Evolutionary conservation across 2,888 invertebrate genomes (phyloP), one percentile per base, ranked within the genome.

Genomic region (Auanema freiburgensis): DNA sequence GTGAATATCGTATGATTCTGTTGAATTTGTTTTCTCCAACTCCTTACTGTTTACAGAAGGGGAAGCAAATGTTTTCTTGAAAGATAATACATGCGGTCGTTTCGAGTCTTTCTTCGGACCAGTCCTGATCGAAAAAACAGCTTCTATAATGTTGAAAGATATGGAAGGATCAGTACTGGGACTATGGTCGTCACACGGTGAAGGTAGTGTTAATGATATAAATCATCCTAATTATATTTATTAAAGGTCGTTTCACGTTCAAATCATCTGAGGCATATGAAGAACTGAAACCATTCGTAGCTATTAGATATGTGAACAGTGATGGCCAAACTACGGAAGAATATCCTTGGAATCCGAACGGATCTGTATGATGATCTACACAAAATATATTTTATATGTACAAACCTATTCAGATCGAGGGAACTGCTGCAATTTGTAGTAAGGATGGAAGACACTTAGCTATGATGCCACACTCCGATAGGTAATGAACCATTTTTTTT

Each of bases 381-480:
- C 4, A 8, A 33, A 33, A 33, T 33, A 33, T 5, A 33, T 5
- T 33, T 33, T 8, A 5, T 33, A 33, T 3, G 3, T 5, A 33
- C 33, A 33, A 33, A 33, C 33, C 4, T 46, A 5, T 46, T 21
- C 43, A 62, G 62, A 53, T 85, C 88, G 90, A 88, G 77, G 95
- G 93, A 23, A 88, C 94, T 69, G 96, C 96, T 24, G 95, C 91
- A 14, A 86, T 97, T 60, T 91, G 93, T 77, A 96, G 96, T 0
- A 81, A 85, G 1, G 90, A 96, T 86, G 97, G 96, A 0, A 89
- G 96, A 4, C 96, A 97, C 86, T 87, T 96, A 76, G 97, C 95
- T 0, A 89, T 97, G 89, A 98, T 98, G 97, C 97, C 97, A 2
- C 97, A 98, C 87, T 96, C 97, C 0, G 97, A 98, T 86, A 89